Conservation (phyloP, 2,888 invertebrate genomes). For the Cordilura impudica region DNA sequence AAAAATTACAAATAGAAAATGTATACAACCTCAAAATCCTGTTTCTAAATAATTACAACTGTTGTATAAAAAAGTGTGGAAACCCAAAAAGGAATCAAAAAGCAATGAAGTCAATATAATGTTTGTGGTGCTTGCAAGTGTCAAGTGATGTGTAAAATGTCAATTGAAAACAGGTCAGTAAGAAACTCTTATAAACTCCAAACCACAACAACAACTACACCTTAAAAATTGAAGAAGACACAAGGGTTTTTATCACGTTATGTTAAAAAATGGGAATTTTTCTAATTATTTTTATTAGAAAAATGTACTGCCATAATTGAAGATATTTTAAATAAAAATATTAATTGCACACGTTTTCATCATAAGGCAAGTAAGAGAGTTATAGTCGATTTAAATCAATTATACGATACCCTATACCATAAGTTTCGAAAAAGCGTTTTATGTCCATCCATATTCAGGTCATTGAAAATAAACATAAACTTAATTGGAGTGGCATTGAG, state of each 20-base stretch:
- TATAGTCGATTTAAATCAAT: no score
- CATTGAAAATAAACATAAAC: no score
- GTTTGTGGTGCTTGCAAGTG: slow-evolving; percentile 49
- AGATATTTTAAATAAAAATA: not conserved
- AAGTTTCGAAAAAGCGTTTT: no score
- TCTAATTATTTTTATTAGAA: not conserved
- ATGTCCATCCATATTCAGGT: no score
- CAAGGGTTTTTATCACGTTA: not conserved
- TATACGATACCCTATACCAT: no score
- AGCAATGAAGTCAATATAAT: slow-evolving; percentile 37
- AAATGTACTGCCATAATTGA: not conserved
- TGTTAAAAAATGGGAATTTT: not conserved
- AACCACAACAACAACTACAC: not conserved
- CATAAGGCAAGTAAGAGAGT: no score
- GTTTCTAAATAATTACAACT: no score
- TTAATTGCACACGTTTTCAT: not conserved
- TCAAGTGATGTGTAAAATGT: slow-evolving; percentile 51
- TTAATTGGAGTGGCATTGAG: no score
- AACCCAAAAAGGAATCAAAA: not conserved
- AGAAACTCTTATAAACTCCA: not conserved
- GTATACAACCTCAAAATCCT: no score
- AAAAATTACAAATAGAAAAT: no score
- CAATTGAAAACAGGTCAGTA: slow-evolving; percentile 44
- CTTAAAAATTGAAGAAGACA: not conserved
- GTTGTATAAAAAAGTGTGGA: not conserved